These are phyloP conservation scores for Polypedilum pembai DNA, from an alignment of 1,140 invertebrate genomes.

Conservation along the genomic window DNA sequence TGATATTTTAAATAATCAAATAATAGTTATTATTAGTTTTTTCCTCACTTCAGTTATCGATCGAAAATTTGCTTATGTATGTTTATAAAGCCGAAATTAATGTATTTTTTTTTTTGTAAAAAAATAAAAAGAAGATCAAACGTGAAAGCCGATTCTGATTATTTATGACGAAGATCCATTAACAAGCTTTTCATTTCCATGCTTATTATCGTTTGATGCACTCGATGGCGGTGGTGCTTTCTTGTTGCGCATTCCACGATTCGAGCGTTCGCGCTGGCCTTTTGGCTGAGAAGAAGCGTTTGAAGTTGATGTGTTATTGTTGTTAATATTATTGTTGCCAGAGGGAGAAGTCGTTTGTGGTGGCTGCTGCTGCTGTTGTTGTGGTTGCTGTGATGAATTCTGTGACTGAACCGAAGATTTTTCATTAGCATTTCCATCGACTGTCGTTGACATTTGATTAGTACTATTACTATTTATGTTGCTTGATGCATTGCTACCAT, in stretches of 20 bases:
- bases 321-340: neutral
- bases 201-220: neutral
- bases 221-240: neutral
- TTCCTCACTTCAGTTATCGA: neutral
- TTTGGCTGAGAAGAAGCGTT: neutral
- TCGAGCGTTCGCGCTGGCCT: neutral
- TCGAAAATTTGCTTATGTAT: neutral
- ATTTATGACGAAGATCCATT: constrained; percentile 6
- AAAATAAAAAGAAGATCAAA: neutral
- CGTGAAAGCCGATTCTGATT: neutral
- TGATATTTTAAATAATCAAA: neutral
- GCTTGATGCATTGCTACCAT: neutral
- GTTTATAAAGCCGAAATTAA: neutral
- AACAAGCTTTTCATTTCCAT: constrained; percentile 20
- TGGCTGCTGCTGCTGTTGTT: neutral
- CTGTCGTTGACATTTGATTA: neutral
- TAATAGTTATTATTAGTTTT: neutral
- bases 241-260: constrained; percentile 14
- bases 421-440: neutral
- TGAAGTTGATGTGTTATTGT: neutral
- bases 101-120: neutral
- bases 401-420: neutral
- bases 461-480: neutral
- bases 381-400: neutral
- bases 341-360: neutral